Base-by-base conservation (phyloP, 2,888 invertebrate genomes). In the Diaprepes abbreviatus region DNA sequence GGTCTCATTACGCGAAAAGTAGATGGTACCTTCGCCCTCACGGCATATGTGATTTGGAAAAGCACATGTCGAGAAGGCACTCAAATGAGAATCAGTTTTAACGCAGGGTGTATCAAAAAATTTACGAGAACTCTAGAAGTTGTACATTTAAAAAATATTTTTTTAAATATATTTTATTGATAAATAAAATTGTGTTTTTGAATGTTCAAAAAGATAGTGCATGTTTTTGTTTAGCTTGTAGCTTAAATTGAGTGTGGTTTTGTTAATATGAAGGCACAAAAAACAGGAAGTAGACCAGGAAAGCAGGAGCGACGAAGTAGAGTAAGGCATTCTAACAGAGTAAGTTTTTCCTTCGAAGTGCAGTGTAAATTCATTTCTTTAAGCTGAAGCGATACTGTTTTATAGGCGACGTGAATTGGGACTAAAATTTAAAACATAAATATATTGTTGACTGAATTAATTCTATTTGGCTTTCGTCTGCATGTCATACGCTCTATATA, bases 31-130 rank as follows among this genome's bases (percentile, higher is more conserved):
- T 21, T 17, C 68, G 54, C 64, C 63, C 71, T 58, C 68, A 54
- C 5, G 62, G 35, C 65, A 66, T 65, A 57, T 66, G 55, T 57
- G 58, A 66, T 64, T 72, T 65, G 12, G 28, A 55, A 64, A 66
- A 50, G 71, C 68, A 71, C 71, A 68, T 68, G 68, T 64, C 68
- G 63, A 54, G 38, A 21, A 36, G 36, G 14, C n/a, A 35, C 28
- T 48, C 64, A 67, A 71, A 67, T 52, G 52, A 64, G 50, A 58
- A 59, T 67, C 59, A 31, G 33, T 38, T 64, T 71, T 60, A 33
- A 31, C 50, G 64, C 65, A 57, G 68, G 58, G 45, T 65, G 68
- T 59, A 64, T 62, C 57, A 19, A 45, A 35, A 35, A 55, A n/a
- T 35, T 33, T 52, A 14, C 9, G 5, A 1, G 16, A 50, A 50